These are phyloP conservation scores for Urocyon cinereoargenteus DNA, from an alignment of 2,797 vertebrate genomes.

Conservation along the genomic window DNA sequence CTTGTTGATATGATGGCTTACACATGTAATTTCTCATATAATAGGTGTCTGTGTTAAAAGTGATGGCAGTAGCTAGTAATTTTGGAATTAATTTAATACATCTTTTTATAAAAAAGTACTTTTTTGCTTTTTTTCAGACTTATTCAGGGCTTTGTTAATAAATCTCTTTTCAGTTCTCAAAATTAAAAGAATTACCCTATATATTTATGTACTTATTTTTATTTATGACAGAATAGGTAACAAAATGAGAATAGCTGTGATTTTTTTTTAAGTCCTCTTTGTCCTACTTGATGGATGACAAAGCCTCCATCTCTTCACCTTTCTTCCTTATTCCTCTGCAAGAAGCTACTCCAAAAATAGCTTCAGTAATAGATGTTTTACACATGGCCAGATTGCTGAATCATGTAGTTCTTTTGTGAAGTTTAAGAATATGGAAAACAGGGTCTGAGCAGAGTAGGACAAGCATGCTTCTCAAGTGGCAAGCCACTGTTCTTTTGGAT, in stretches of 20 bases:
- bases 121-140: constrained; percentile 13
- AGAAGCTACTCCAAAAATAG: constrained; percentile 71
- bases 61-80: background rate
- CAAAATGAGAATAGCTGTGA: background rate
- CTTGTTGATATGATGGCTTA: background rate
- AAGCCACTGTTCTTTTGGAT: background rate
- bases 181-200: constrained; percentile 10
- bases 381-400: constrained; percentile 47
- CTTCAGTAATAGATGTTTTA: background rate
- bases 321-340: constrained; percentile 50
- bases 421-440: constrained; percentile 31
- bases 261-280: constrained; percentile 8
- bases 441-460: background rate
- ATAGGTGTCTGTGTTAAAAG: background rate
- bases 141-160: background rate
- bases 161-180: constrained; percentile 1
- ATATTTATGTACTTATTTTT: background rate
- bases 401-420: constrained; percentile 54
- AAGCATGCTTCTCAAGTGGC: background rate
- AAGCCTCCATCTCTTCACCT: background rate
- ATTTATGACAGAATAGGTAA: background rate
- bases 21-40: background rate
- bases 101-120: constrained; percentile 30
- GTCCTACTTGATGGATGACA: background rate
- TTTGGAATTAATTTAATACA: constrained; percentile 46